These are phyloP conservation scores for Rhagologus leucostigma DNA, from an alignment of 2,113 vertebrate species.

Conservation along the genomic window DNA sequence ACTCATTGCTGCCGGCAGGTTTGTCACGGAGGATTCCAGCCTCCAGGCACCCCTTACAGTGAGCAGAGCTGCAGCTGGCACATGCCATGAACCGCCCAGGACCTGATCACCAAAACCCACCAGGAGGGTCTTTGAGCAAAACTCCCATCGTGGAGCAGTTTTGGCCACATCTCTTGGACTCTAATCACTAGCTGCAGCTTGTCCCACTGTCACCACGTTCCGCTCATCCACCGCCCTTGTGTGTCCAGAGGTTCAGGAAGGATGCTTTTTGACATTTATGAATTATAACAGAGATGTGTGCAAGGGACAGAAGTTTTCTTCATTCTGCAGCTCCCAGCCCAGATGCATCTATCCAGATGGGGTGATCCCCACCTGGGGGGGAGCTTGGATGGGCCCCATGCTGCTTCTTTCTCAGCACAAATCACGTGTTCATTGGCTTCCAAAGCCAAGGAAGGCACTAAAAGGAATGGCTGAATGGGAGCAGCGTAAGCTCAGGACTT, in stretches of 20 bases:
- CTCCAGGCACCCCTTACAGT: no score
- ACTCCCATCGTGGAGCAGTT: background rate
- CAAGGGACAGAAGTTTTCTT: background rate
- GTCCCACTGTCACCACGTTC: background rate
- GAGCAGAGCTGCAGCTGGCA: background rate
- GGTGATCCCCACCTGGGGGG: fast-evolving
- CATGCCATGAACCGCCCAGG: background rate
- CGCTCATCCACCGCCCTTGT: fast-evolving
- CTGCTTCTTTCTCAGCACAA: background rate
- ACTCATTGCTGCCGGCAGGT: fast-evolving
- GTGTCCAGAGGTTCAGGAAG: background rate
- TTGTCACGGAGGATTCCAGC: background rate
- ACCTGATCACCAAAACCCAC: background rate
- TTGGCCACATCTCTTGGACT: background rate
- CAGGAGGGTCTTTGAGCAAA: background rate
- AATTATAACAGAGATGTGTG: background rate
- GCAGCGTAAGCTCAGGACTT: background rate
- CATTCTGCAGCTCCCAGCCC: background rate
- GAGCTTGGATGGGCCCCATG: background rate
- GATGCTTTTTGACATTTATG: background rate
- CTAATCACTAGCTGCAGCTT: background rate
- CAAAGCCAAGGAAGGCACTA: background rate
- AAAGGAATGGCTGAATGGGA: background rate
- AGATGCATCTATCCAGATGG: background rate
- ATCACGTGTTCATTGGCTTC: background rate